These are phyloP conservation scores for Oligia latruncula DNA, from an alignment of 2,888 invertebrate genomes.

Conservation along the genomic window DNA sequence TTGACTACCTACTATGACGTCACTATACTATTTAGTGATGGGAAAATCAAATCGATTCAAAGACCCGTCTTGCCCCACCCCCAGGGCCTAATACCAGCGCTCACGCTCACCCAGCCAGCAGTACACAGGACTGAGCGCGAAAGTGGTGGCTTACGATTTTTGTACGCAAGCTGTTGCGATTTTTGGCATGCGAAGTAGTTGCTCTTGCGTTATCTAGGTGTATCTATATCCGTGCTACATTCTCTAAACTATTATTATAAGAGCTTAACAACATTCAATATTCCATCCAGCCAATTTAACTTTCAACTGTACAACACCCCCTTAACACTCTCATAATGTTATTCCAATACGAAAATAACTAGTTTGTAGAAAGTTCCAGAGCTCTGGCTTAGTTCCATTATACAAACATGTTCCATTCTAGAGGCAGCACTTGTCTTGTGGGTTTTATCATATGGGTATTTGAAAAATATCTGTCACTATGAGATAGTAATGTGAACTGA, in stretches of 20 bases:
- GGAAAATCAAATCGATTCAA: too few relatives aligned
- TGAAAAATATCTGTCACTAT: neutral
- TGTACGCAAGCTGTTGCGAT: too few relatives aligned
- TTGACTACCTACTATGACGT: too few relatives aligned
- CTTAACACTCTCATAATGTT: constrained; percentile 60
- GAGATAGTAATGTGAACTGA: neutral
- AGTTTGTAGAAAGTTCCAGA: constrained; percentile 49
- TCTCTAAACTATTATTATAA: constrained; percentile 24
- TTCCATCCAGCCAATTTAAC: constrained; percentile 26
- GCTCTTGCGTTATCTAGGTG: too few relatives aligned
- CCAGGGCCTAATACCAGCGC: too few relatives aligned
- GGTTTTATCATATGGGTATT: constrained; percentile 11
- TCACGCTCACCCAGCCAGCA: too few relatives aligned
- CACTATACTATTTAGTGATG: too few relatives aligned
- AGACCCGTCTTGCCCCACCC: too few relatives aligned
- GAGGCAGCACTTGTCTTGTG: constrained; percentile 26
- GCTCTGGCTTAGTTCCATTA: constrained; percentile 33
- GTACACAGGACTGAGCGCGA: too few relatives aligned
- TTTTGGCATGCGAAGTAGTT: too few relatives aligned
- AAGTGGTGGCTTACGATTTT: too few relatives aligned
- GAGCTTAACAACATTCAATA: constrained; percentile 32
- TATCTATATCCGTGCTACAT: too few relatives aligned
- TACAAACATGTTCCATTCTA: constrained; percentile 37
- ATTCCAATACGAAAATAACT: constrained; percentile 64
- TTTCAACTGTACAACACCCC: constrained; percentile 30